Evolutionary conservation across 2,888 invertebrate genomes (phyloP).

Genomic region (Dromius quadrimaculatus): DNA sequence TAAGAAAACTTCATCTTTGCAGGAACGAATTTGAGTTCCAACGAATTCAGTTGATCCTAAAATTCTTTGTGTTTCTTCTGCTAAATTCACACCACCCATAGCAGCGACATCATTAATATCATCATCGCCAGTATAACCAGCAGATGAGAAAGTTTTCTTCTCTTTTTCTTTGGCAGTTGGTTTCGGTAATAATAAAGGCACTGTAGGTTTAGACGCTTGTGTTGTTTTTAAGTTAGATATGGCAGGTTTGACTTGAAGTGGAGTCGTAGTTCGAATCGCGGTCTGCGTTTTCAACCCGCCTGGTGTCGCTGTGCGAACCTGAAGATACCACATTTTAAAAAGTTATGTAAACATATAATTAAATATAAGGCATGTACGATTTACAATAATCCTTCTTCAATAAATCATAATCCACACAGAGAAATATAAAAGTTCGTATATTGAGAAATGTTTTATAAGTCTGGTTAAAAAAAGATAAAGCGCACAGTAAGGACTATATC

Average conservation of each 20-base stretch:
- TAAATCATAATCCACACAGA: no score
- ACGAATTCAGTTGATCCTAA: conserved; percentile 84
- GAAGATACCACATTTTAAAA: no score
- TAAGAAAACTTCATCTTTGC: conserved; percentile 93
- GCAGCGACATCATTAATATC: conserved; percentile 99
- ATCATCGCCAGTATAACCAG: conserved; percentile 78
- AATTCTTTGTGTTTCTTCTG: conserved; percentile 95
- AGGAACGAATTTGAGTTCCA: conserved; percentile 84
- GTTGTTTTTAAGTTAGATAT: conserved; percentile 65
- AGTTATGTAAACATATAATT: no score
- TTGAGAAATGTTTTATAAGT: no score
- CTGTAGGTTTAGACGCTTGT: conserved; percentile 69
- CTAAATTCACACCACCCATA: conserved; percentile 98
- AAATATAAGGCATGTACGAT: background rate
- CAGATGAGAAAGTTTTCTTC: conserved; percentile 75
- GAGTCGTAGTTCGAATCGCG: conserved; percentile 64
- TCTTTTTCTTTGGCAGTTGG: conserved; percentile 82
- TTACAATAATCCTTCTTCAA: no score
- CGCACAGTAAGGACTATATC: no score
- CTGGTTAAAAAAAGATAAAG: no score
- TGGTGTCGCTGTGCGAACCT: conserved; percentile 56
- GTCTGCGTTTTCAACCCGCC: conserved; percentile 60
- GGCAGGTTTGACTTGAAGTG: conserved; percentile 63
- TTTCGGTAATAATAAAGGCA: conserved; percentile 70
- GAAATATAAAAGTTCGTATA: no score